Conservation (phyloP, 2,797 vertebrate genomes). For the Karalla daura region DNA sequence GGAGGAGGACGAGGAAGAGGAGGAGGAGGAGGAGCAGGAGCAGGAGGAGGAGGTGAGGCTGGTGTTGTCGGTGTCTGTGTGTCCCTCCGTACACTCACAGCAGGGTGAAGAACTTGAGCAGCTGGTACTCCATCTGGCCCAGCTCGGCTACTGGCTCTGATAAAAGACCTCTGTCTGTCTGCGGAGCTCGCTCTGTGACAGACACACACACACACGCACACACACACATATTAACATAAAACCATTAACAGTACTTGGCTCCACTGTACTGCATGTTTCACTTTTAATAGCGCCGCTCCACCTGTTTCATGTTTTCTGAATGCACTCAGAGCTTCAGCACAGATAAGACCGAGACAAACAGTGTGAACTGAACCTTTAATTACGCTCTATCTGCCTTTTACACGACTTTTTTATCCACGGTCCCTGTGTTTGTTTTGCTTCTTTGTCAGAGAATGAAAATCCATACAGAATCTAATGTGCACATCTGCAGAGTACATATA, state of each 20-base stretch:
- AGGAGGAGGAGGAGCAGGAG: too few relatives aligned
- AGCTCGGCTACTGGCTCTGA: conserved; percentile 85
- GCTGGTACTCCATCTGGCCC: conserved; percentile 90
- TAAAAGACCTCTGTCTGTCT: conserved; percentile 85
- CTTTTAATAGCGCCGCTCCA: conserved; percentile 10
- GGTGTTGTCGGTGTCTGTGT: conserved; percentile 41
- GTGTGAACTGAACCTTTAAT: neutral
- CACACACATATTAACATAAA: conserved; percentile 32
- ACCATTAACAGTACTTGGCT: conserved; percentile 22
- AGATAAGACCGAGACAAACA: neutral
- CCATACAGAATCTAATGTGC: neutral
- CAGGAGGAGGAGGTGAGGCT: conserved; percentile 49
- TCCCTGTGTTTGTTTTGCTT: neutral
- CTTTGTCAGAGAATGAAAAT: too few relatives aligned
- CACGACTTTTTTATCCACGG: neutral
- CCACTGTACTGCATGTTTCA: conserved; percentile 13
- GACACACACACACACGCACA: conserved; percentile 38
- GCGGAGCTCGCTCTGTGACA: conserved; percentile 85
- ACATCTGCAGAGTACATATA: neutral
- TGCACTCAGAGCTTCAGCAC: neutral
- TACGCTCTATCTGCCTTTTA: neutral
- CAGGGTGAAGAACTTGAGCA: conserved; percentile 94
- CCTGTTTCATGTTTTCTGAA: conserved; percentile 18
- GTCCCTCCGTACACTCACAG: conserved; percentile 85
- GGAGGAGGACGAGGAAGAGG: too few relatives aligned